Conservation (phyloP, 1,140 invertebrate species). For the Melanaphis sacchari region DNA sequence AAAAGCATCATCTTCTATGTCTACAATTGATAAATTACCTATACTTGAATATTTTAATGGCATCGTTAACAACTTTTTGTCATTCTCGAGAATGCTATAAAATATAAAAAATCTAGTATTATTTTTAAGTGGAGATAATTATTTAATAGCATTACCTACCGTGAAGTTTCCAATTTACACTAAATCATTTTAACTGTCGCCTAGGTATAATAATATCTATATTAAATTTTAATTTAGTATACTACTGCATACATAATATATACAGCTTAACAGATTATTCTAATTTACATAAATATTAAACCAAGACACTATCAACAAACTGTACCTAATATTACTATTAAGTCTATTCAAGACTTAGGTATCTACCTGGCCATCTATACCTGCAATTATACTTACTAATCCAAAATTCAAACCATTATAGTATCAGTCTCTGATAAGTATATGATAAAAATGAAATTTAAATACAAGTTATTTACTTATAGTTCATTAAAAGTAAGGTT, state of each 20-base stretch:
- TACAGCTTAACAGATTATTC: conserved; percentile 30
- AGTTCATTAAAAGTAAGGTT: neutral
- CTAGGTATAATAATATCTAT: neutral
- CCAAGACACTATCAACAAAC: neutral
- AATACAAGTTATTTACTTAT: neutral
- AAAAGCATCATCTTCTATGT: neutral
- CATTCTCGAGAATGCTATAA: neutral
- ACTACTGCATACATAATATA: neutral
- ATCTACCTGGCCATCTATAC: neutral
- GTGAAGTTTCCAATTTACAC: conserved; percentile 21
- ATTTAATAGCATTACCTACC: neutral
- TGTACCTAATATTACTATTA: neutral
- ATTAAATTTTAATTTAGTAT: neutral
- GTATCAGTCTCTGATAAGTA: neutral
- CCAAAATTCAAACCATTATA: neutral
- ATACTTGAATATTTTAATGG: neutral
- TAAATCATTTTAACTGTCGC: conserved; percentile 1
- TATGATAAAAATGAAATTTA: neutral
- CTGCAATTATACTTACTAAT: neutral
- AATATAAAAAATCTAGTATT: neutral
- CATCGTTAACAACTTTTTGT: neutral
- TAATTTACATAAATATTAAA: conserved; percentile 31
- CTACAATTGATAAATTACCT: neutral
- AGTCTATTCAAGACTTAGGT: neutral
- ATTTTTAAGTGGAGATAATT: neutral